A percentile compares a stretch with the other conserved stretches of the same genome.
These are phyloP conservation scores for Criorhina ranunculi DNA, from an alignment of 2,888 invertebrate genomes.

Conservation along the genomic window DNA sequence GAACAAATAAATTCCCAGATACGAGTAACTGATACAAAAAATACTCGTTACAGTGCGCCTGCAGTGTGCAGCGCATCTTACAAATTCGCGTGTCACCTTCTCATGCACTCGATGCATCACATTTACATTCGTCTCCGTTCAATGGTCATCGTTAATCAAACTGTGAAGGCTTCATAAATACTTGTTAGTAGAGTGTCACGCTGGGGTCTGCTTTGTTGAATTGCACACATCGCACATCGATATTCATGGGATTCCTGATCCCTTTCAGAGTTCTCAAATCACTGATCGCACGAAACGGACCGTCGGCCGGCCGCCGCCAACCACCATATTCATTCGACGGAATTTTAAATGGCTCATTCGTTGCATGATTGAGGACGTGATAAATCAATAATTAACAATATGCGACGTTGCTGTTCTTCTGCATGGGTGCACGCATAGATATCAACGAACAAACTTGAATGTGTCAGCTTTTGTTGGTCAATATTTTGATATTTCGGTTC, in stretches of 20 bases:
- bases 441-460: slow-evolving; percentile 41
- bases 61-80: slow-evolving; percentile 40
- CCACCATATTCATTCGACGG: slow-evolving; percentile 30
- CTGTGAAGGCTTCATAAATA: slow-evolving; percentile 73
- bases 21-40: slow-evolving; percentile 6
- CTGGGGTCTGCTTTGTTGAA: slow-evolving; percentile 58
- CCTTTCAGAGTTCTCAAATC: slow-evolving; percentile 52
- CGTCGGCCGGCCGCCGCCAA: no score
- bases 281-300: slow-evolving; percentile 24
- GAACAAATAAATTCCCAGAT: slow-evolving; percentile 63
- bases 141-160: slow-evolving; percentile 74
- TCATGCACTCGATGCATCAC: slow-evolving; percentile 70
- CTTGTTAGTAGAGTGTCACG: slow-evolving; percentile 73
- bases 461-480: slow-evolving; percentile 68
- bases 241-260: slow-evolving; percentile 58
- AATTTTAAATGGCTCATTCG: slow-evolving; percentile 69
- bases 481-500: slow-evolving; percentile 63
- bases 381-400: slow-evolving; percentile 77
- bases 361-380: slow-evolving; percentile 75
- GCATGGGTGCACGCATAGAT: slow-evolving; percentile 40
- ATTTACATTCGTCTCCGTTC: slow-evolving; percentile 71
- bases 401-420: slow-evolving; percentile 53
- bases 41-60: slow-evolving; percentile 32
- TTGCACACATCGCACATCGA: slow-evolving; percentile 57
- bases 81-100: slow-evolving; percentile 75